phyloP scores from a whole-genome alignment of 2,113 vertebrate species.

The Tichodroma muraria region DNA sequence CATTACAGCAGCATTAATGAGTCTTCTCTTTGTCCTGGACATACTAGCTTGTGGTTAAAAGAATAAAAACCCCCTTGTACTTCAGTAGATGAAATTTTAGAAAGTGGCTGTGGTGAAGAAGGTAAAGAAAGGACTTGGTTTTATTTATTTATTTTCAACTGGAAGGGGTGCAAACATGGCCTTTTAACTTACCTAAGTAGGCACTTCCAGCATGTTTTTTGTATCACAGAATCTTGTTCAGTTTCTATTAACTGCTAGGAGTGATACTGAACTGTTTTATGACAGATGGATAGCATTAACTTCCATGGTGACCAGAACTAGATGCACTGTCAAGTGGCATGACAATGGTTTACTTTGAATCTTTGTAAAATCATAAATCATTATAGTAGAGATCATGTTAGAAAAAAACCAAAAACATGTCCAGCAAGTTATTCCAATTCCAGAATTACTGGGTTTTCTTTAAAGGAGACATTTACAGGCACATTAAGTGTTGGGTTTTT shows the following conservation, averaged over 20 bases:
- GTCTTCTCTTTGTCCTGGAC: neutral
- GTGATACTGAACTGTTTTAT: neutral
- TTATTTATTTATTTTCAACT: neutral
- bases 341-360: neutral
- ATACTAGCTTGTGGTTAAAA: neutral
- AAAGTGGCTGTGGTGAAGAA: neutral
- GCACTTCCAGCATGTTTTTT: neutral
- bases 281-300: neutral
- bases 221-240: neutral
- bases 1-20: neutral
- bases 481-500: neutral
- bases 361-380: neutral
- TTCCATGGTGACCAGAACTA: neutral
- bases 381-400: neutral
- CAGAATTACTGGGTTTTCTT: neutral
- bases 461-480: neutral
- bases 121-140: neutral
- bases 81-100: neutral
- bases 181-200: neutral
- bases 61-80: neutral
- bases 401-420: neutral
- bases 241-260: neutral
- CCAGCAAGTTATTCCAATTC: neutral
- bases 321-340: neutral
- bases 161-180: neutral